Evolutionary conservation across 2,888 invertebrate species (phyloP), one percentile per base, ranked within the genome.

Genomic region (Coenonympha glycerion): DNA sequence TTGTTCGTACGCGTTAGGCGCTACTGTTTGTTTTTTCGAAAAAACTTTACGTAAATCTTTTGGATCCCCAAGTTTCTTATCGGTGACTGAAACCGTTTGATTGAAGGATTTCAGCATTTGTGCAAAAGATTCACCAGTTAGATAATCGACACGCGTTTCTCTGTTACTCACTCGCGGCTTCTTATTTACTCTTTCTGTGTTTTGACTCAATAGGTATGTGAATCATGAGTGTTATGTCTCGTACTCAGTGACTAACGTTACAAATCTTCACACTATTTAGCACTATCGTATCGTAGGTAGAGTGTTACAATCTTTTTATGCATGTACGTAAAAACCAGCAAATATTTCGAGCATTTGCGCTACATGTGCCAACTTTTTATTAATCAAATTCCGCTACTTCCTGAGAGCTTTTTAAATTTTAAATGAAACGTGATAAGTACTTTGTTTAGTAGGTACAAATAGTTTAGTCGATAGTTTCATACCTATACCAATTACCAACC

Each of bases 121-220:
- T 40, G 24, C 41, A 44, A 54, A 51, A 55, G 45, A 21, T 42
- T 50, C 52, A 58, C 53, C 55, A 53, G 61, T 62, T 61, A 58
- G 55, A 58, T 60, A 56, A 61, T 53, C 52, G 47, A 52, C 46
- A 51, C 47, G 39, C 53, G 48, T 63, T 63, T 61, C 54, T 46
- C 48, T 51, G 63, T 81, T 79, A 80, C 73, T 76, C 75, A 74
- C 60, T 62, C 63, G 63, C 61, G 67, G 63, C 63, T 61, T 62
- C 52, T 69, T 69, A 73, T 63, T 71, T 73, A 55, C 60, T 73
- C 71, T 79, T 76, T 72, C 67, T 71, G 69, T 71, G 71, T 76
- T 82, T 82, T 75, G 77, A 81, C 69, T 79, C 79, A 77, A 76
- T 57, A 62, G 56, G 66, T 86, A 62, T 57, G 66, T 86, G 84